Base-by-base conservation (phyloP, 92 coral and sea anemone species). In the Scolanthus callimorphus region DNA sequence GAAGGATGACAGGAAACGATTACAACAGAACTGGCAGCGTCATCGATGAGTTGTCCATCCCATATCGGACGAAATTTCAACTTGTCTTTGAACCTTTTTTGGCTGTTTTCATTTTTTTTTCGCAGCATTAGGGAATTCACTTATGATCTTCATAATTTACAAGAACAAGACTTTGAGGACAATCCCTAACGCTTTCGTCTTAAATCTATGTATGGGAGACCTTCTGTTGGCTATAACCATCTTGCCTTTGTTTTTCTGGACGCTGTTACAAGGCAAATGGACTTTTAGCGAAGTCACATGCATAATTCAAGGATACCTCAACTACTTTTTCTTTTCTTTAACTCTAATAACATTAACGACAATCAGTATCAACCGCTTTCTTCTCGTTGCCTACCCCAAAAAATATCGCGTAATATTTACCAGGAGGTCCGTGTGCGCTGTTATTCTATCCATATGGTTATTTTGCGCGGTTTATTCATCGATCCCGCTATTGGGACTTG, bases 331-430 rank as follows among this genome's bases (percentile, higher is more conserved):
- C 20, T 73, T 80, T 27, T 61, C 81, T 13, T 49, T 80, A 2
- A 73, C 80, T 28, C 55, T 80, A 12, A 51, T 72, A 39, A 66
- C 81, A 11, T 29, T 80, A 4, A 80, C 81, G 0, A 63, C 81
- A 3, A 73, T 80, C 69, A 80, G 81, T 48, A 48, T 80, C 29
- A 80, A 67, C 51, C 68, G 86, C 17, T 73, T 55, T 17, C 13
- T 80, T 25, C 47, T 60, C 0, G 47, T 80, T 27, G 55, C 63
- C 12, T 46, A 59, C 47, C 80, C 65, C 11, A 31, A 26, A 38
- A 66, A 45, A 47, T 80, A 80, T 21, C 47, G 23, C 20, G 17
- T 2, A 17, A 15, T 31, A 15, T 73, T 65, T 48, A 41, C 26
- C 57, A 49, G 57, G 81, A 80, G 37, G n/a, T 15, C 63, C 12